phyloP scores from a whole-genome alignment of 2,888 invertebrate species.

The Tetanocera ferruginea region DNA sequence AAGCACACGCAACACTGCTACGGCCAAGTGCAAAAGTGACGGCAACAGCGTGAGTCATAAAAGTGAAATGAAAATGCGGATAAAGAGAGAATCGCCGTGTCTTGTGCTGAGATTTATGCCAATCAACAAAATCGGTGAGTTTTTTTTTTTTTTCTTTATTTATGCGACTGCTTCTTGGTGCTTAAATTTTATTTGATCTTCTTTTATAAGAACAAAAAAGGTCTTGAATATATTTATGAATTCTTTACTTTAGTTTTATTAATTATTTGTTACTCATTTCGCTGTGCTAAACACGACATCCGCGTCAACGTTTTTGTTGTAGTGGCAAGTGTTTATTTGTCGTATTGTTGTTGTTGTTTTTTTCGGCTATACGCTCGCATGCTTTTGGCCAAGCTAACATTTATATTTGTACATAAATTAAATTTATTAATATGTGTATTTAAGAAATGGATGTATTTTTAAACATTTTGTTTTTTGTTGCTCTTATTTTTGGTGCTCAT shows the following conservation, averaged over 20 bases:
- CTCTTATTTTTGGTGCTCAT: slow-evolving; percentile 8
- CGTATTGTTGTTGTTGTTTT: not conserved
- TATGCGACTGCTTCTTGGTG: slow-evolving; percentile 47
- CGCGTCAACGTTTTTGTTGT: not conserved
- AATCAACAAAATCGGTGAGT: slow-evolving; percentile 59
- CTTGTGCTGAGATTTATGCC: slow-evolving; percentile 76
- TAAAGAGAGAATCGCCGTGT: slow-evolving; percentile 77
- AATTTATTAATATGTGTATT: not conserved
- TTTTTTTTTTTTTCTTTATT: slow-evolving; percentile 41
- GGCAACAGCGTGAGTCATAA: slow-evolving; percentile 70
- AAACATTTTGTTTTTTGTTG: not conserved
- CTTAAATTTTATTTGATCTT: slow-evolving; percentile 22
- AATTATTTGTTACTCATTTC: slow-evolving; percentile 29
- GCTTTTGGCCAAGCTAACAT: slow-evolving; percentile 1
- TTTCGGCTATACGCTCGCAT: not conserved
- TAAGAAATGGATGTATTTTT: slow-evolving; percentile 11
- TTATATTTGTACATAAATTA: slow-evolving; percentile 23
- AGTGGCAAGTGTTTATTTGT: slow-evolving; percentile 33
- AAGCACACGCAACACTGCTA: slow-evolving; percentile 57
- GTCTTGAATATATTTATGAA: slow-evolving; percentile 25
- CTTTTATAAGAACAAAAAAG: slow-evolving; percentile 42
- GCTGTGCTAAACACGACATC: not conserved
- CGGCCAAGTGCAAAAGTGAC: slow-evolving; percentile 62
- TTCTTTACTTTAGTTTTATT: slow-evolving; percentile 38
- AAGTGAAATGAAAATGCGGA: slow-evolving; percentile 74